Evolutionary conservation across 2,113 vertebrate genomes (phyloP), one percentile per base, ranked within the genome.

Genomic region (Candoia aspera): DNA sequence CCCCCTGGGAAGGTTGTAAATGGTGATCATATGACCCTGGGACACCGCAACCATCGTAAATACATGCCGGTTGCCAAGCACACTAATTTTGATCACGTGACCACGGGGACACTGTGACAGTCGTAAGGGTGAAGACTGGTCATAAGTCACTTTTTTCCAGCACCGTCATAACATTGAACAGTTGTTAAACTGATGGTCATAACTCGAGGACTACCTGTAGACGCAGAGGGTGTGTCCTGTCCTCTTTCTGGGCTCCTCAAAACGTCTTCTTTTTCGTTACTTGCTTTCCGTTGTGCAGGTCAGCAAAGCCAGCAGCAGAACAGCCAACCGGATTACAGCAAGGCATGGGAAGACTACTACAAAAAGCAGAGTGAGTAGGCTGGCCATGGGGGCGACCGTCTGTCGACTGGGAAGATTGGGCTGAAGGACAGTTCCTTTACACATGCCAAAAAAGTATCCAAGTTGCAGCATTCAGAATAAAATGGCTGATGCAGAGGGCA

Each of bases 311-410:
- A 99, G 97, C 98, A 98, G 93, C 99, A 98, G 97, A 99, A 97
- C 97, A 97, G 97, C 95, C 98, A 98, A 95, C 98, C 98, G 0
- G 98, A 99, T 97, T 99, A 98, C 98, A 98, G 98, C 98, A 99
- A 99, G 97, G 98, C 98, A 79, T 99, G 99, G 99, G 98, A 99
- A 97, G 98, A 98, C 96, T 99, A 98, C 97, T 99, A 98, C 98
- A 99, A 98, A 95, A 99, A 99, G 93, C 98, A 98, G 97, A 98
- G 98, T 99, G 97, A 95, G 98, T 97, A 96, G 91, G 62, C 29
- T 87, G 62, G 92, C 95, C 93, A 2, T 19, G 4, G 46, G 46
- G 29, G 23, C 2, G 5, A 58, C 57, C 57, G 3, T 4, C 17
- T 4, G 19, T 19, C 57, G 15, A 58, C 57, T 15, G 57, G 64